Base-by-base conservation (phyloP, 2,797 vertebrate species). In the Leucoraja ocellata region DNA sequence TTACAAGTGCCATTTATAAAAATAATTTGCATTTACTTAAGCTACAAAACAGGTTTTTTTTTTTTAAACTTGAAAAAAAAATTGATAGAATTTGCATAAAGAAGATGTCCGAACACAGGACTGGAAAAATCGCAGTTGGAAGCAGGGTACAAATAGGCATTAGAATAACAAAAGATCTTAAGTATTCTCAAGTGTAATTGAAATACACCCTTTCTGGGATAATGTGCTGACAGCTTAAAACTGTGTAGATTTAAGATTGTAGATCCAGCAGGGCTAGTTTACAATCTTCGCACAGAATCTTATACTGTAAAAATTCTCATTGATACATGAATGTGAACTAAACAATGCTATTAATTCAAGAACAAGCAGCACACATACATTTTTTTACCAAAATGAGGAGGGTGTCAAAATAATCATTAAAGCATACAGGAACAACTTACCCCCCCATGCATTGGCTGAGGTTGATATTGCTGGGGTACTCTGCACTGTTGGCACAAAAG, bases 401-500 rank as follows among this genome's bases (percentile, higher is more conserved):
- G 71, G 10, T 13, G 25, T 14, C 6, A 58, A 9, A 63, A 86
- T 86, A 65, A 86, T 65, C 46, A 1, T 46, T 74, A 65, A 4
- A 71, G 90, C 46, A 46, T 23, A 91, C 23, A 83, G 93, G n/a
- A 77, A 16, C 25, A 65, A 61, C 96, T 95, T 96, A 99, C 98
- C 98, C 98, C 97, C 97, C 97, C 97, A 98, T 94, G 96, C 96
- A 95, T 94, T 97, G 95, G 95, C 97, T 93, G 96, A 96, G n/a
- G 96, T 96, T 94, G 97, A 97, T 96, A 97, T 97, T 95, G 97
- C 96, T 94, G 97, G 97, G 94, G 95, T 96, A 94, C 97, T 97
- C 95, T 97, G 97, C 95, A 98, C 97, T 28, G 97, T 96, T 58
- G 98, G 97, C 95, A 98, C 97, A 96, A 98, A 98, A 61, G 97